These are phyloP conservation scores for Bettongia penicillata DNA, from an alignment of 2,113 vertebrate species.

Conservation along the genomic window DNA sequence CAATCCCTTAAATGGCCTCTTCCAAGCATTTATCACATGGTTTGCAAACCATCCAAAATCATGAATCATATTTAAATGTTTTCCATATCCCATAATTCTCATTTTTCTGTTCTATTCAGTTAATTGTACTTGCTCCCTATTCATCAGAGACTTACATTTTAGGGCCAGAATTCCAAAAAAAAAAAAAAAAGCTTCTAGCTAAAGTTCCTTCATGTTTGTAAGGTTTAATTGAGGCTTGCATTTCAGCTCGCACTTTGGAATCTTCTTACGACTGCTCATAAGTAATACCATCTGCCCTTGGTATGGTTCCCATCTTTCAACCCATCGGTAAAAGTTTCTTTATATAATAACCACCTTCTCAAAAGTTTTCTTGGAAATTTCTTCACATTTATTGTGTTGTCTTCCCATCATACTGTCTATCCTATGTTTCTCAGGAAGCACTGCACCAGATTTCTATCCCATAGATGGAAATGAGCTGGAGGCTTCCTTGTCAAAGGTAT, in stretches of 20 bases:
- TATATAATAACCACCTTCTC: conserved; percentile 36
- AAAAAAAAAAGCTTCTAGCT: conserved; percentile 13
- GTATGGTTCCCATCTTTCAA: conserved; percentile 51
- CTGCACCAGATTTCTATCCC: neutral
- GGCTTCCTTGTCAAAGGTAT: neutral
- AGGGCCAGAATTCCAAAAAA: conserved; percentile 45
- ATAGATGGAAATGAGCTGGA: neutral
- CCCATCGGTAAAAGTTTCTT: conserved; percentile 38
- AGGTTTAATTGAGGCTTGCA: conserved; percentile 68
- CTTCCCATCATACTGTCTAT: neutral
- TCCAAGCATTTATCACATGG: conserved; percentile 2
- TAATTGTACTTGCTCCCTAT: conserved; percentile 61
- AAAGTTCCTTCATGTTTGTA: conserved; percentile 31
- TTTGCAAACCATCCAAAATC: conserved; percentile 38
- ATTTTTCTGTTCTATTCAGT: conserved; percentile 51
- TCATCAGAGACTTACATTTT: conserved; percentile 55
- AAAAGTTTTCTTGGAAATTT: conserved; percentile 17
- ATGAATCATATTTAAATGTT: conserved; percentile 60
- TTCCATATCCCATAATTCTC: conserved; percentile 61
- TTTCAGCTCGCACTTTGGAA: conserved; percentile 60
- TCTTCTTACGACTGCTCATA: conserved; percentile 63
- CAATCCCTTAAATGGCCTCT: neutral
- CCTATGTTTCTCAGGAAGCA: neutral
- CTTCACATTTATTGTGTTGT: conserved; percentile 48
- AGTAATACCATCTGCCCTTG: conserved; percentile 69